A percentile compares a stretch with the other conserved stretches of the same genome.
These are phyloP conservation scores for Dryomyza anilis DNA, from an alignment of 2,888 invertebrate species.

Conservation along the genomic window DNA sequence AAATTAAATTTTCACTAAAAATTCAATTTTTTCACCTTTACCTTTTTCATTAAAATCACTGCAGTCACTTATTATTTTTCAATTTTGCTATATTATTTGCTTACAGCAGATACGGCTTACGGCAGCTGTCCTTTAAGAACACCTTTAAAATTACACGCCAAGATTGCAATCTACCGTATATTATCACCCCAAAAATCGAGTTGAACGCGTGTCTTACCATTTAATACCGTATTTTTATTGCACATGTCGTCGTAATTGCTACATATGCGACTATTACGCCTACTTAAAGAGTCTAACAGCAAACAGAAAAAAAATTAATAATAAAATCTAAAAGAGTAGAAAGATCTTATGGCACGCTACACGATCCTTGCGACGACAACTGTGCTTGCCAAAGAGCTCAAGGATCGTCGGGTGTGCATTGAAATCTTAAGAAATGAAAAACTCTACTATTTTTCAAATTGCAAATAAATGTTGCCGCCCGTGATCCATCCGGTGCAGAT, in stretches of 20 bases:
- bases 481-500: constrained; percentile 53
- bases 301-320: constrained; percentile 9
- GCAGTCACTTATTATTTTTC: no score
- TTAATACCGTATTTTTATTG: constrained; percentile 35
- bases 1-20: no score
- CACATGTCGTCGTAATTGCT: constrained; percentile 58
- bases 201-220: constrained; percentile 1
- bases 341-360: constrained; percentile 23
- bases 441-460: constrained; percentile 32
- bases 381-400: constrained; percentile 24
- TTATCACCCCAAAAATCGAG: no score
- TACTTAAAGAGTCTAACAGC: constrained; percentile 15
- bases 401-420: constrained; percentile 1
- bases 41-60: no score
- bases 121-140: background rate
- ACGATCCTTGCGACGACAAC: constrained; percentile 10
- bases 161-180: background rate
- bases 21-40: no score
- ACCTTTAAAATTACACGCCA: background rate
- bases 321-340: constrained; percentile 30
- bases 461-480: constrained; percentile 37
- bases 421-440: background rate
- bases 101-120: no score
- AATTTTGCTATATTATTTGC: no score
- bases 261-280: constrained; percentile 54